A percentile compares a stretch with the other conserved stretches of the same genome.
phyloP scores from a whole-genome alignment of 2,888 invertebrate genomes.

The Sepiola atlantica region DNA sequence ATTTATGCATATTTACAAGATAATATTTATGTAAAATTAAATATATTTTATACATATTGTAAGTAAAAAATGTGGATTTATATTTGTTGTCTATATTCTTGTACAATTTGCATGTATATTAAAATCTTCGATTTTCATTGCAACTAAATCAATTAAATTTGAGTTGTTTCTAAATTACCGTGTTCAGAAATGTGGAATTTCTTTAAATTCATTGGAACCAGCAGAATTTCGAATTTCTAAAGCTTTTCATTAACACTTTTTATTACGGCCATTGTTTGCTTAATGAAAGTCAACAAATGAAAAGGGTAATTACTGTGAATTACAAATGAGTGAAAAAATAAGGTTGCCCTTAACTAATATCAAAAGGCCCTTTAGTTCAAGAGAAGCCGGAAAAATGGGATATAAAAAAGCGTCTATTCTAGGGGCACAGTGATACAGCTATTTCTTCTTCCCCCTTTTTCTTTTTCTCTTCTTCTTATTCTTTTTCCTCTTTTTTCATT shows the following conservation, averaged over 20 bases:
- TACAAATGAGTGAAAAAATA: not conserved
- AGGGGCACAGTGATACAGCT: not conserved
- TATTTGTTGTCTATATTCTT: too few species aligned
- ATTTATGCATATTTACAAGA: too few species aligned
- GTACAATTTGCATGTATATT: too few species aligned
- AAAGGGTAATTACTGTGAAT: not conserved
- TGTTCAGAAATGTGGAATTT: not conserved
- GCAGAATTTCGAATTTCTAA: not conserved
- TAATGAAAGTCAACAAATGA: conserved; percentile 5
- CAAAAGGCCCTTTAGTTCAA: not conserved
- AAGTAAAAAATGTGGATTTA: too few species aligned
- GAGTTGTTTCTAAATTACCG: not conserved
- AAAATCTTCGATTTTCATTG: not conserved
- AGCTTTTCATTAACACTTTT: conserved; percentile 32
- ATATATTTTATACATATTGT: too few species aligned
- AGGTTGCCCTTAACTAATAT: not conserved
- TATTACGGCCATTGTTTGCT: not conserved
- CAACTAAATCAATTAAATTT: not conserved
- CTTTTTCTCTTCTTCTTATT: too few species aligned
- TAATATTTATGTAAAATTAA: too few species aligned
- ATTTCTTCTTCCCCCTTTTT: too few species aligned
- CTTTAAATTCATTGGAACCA: not conserved
- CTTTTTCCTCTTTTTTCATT: too few species aligned
- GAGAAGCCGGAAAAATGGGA: not conserved
- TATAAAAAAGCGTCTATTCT: not conserved